Evolutionary conservation across 1,140 invertebrate species (phyloP).

Genomic region (Listronotus oregonensis): DNA sequence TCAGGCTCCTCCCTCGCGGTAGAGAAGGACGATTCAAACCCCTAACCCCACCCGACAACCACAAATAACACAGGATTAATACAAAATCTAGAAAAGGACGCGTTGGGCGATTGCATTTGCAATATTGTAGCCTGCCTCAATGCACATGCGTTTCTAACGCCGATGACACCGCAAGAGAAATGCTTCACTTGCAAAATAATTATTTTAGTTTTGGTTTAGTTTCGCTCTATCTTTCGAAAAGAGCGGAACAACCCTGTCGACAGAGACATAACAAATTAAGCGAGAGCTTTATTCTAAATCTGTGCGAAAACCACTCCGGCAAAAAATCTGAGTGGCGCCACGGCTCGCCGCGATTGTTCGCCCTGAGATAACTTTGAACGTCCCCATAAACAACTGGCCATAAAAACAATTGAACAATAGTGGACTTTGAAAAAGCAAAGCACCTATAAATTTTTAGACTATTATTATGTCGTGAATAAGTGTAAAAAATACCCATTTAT

Average conservation of each 20-base stretch:
- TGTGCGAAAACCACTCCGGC: neutral
- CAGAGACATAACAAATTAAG: neutral
- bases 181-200: constrained; percentile 49
- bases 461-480: neutral
- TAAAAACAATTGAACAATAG: too few species aligned
- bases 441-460: neutral
- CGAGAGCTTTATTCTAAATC: neutral
- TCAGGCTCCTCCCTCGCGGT: constrained; percentile 26
- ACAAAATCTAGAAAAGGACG: constrained; percentile 42
- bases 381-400: neutral
- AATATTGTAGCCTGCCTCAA: constrained; percentile 37
- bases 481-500: constrained; percentile 14
- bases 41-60: constrained; percentile 18
- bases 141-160: constrained; percentile 48
- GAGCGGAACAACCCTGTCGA: neutral
- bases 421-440: too few species aligned
- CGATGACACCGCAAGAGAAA: constrained; percentile 35
- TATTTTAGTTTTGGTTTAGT: constrained; percentile 45
- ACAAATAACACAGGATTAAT: constrained; percentile 40
- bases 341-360: too few species aligned
- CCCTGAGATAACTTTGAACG: too few species aligned
- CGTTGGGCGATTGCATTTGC: constrained; percentile 38
- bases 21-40: constrained; percentile 25
- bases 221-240: constrained; percentile 17
- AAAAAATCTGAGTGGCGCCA: too few species aligned